Conservation (phyloP, 2,797 vertebrate species). For the Acropternis orthonyx region DNA sequence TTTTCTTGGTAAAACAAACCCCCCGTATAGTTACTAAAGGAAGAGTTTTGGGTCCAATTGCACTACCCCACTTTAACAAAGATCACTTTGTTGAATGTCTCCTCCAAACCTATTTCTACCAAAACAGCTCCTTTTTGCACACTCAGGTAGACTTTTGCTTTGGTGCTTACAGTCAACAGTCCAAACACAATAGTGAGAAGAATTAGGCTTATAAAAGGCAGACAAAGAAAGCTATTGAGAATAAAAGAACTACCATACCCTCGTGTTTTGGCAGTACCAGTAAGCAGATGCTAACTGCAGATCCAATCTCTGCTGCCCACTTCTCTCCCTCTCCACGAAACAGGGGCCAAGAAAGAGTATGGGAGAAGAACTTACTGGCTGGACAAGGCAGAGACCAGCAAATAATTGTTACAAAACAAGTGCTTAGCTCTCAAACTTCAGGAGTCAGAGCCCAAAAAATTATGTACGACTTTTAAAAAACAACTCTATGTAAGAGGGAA, state of each 20-base stretch:
- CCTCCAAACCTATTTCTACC: not conserved
- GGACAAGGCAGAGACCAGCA: not conserved
- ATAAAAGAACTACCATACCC: conserved; percentile 15
- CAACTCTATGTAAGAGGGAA: not conserved
- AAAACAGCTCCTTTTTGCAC: not conserved
- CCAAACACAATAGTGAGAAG: not conserved
- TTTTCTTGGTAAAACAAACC: not conserved
- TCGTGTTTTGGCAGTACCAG: not conserved
- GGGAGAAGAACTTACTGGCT: not conserved
- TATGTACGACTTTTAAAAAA: not conserved
- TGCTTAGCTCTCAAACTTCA: not conserved
- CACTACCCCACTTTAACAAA: not conserved
- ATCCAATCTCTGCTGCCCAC: not conserved
- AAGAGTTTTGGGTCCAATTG: not conserved
- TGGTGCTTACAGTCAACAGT: not conserved
- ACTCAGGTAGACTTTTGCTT: not conserved
- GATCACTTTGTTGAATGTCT: not conserved
- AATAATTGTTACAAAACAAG: not conserved
- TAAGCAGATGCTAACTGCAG: conserved; percentile 20
- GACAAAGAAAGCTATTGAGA: not conserved
- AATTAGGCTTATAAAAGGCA: not conserved
- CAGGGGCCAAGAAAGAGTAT: not conserved
- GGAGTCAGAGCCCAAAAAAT: not conserved
- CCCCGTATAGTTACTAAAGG: not conserved
- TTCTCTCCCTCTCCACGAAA: not conserved